phyloP scores from a whole-genome alignment of 1,140 invertebrate species.

The Trachymyrmex septentrionalis region DNA sequence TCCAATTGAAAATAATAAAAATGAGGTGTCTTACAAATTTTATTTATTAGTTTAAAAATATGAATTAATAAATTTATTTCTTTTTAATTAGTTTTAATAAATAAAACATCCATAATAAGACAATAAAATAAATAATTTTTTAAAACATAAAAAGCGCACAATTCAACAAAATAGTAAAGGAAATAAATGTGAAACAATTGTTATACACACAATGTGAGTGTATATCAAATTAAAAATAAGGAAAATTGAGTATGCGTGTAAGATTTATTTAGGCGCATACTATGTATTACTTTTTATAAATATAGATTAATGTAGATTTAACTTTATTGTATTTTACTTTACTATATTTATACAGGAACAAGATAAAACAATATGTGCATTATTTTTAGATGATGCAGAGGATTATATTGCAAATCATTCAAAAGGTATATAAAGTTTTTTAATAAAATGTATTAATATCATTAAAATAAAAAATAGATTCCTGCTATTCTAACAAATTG shows the following conservation, averaged over 20 bases:
- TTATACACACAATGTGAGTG: neutral
- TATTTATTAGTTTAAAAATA: too few species aligned
- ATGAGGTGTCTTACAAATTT: too few species aligned
- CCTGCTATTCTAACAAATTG: too few species aligned
- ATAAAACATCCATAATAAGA: too few species aligned
- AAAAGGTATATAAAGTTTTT: conserved; percentile 5
- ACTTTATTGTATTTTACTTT: conserved; percentile 4
- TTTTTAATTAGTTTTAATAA: too few species aligned
- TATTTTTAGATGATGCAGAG: conserved; percentile 1
- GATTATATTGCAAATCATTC: neutral
- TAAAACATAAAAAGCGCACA: conserved; percentile 10
- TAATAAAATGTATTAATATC: conserved; percentile 2
- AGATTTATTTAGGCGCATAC: neutral
- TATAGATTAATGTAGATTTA: conserved; percentile 27
- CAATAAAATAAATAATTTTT: too few species aligned
- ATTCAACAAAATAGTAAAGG: conserved; percentile 5
- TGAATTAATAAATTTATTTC: too few species aligned
- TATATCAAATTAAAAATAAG: neutral
- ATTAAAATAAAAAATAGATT: too few species aligned
- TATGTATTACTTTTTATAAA: conserved; percentile 16
- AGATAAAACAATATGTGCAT: neutral
- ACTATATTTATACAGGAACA: conserved; percentile 2
- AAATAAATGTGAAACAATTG: conserved; percentile 1
- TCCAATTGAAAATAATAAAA: neutral
- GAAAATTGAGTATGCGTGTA: conserved; percentile 20